Percentiles rank a stretch among this genome's conserved stretches.
phyloP scores from a whole-genome alignment of 1,140 invertebrate genomes.

The Mycetomoellerius zeteki region DNA sequence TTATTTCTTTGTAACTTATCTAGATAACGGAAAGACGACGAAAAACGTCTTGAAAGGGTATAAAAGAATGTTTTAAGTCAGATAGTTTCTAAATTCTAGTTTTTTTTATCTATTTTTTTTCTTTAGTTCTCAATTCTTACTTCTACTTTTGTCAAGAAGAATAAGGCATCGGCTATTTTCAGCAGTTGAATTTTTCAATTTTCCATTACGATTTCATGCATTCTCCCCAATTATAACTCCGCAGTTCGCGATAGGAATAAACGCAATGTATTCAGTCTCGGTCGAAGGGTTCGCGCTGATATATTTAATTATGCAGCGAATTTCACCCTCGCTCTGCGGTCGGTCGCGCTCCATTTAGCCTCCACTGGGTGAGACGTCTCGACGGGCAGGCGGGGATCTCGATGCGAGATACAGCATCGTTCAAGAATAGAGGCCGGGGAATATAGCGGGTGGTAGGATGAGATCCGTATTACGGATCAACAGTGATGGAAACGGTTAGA shows the following conservation, averaged over 20 bases:
- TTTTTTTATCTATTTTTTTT: neutral
- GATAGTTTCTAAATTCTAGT: neutral
- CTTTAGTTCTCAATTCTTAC: neutral
- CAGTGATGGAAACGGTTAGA: constrained; percentile 45
- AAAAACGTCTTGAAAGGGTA: neutral
- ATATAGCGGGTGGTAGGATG: constrained; percentile 46
- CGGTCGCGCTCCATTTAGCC: constrained; percentile 75
- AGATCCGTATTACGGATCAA: constrained; percentile 54
- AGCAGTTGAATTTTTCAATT: neutral
- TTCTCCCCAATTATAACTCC: constrained; percentile 29
- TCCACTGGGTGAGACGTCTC: constrained; percentile 69
- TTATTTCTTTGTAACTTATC: neutral
- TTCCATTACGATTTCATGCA: neutral
- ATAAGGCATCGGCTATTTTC: neutral
- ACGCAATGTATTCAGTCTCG: constrained; percentile 43
- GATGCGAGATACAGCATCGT: constrained; percentile 45
- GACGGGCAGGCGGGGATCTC: constrained; percentile 56
- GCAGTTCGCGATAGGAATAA: constrained; percentile 37
- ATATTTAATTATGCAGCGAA: constrained; percentile 78
- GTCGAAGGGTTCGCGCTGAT: constrained; percentile 52
- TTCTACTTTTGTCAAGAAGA: neutral
- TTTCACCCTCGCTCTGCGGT: constrained; percentile 76
- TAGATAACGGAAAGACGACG: neutral
- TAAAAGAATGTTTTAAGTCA: neutral
- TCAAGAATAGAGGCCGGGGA: constrained; percentile 41